Evolutionary conservation across 2,888 invertebrate species (phyloP).

Genomic region (Eugnorisma glareosa): DNA sequence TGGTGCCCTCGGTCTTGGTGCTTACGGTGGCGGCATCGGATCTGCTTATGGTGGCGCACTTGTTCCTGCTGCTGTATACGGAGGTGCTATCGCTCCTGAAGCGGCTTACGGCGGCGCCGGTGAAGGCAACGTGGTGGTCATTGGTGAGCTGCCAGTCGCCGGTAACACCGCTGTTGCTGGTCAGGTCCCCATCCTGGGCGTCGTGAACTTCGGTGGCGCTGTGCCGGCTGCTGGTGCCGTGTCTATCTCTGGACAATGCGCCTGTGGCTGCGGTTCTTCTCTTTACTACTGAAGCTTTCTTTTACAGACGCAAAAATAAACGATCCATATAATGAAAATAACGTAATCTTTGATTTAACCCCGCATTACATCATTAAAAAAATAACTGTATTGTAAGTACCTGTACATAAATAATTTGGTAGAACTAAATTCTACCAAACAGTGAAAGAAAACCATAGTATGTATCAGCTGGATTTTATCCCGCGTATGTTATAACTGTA

Average conservation of each 20-base stretch:
- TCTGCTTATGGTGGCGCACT: background rate
- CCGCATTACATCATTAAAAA: too few relatives aligned
- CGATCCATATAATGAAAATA: too few relatives aligned
- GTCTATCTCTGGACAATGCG: background rate
- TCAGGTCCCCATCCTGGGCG: background rate
- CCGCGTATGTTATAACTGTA: too few relatives aligned
- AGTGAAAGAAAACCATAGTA: too few relatives aligned
- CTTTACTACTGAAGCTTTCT: too few relatives aligned
- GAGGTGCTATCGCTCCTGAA: background rate
- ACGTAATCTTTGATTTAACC: too few relatives aligned
- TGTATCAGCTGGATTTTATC: too few relatives aligned
- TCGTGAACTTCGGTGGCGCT: background rate
- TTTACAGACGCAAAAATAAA: too few relatives aligned
- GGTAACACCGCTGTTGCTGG: conserved; percentile 2
- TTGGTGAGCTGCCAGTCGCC: conserved; percentile 69
- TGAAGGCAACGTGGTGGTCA: conserved; percentile 69
- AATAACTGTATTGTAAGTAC: too few relatives aligned
- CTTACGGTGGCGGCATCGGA: background rate
- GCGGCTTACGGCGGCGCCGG: conserved; percentile 37
- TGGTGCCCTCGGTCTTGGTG: background rate
- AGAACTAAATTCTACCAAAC: too few relatives aligned
- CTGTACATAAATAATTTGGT: too few relatives aligned
- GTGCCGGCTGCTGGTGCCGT: background rate
- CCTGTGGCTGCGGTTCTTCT: background rate
- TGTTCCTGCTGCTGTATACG: background rate